A percentile compares a stretch with the other conserved stretches of the same genome.
Conservation (phyloP, 1,140 invertebrate genomes). For the Grapholita molesta region DNA sequence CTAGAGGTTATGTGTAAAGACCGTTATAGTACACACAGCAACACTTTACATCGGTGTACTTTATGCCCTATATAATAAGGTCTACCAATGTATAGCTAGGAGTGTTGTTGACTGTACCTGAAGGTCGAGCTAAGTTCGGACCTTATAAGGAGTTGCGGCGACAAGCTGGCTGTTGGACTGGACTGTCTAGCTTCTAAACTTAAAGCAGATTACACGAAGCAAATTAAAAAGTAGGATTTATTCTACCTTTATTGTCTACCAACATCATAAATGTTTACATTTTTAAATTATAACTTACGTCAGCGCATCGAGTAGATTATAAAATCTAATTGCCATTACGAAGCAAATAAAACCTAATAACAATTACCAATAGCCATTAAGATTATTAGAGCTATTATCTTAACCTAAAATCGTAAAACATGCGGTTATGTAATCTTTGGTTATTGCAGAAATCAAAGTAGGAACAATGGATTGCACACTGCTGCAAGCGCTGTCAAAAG, state of each 20-base stretch:
- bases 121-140: background rate
- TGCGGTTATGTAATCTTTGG: background rate
- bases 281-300: background rate
- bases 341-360: background rate
- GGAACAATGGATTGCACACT: background rate
- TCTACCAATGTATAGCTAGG: too few relatives aligned
- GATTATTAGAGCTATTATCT: background rate
- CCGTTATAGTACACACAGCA: too few relatives aligned
- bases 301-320: background rate
- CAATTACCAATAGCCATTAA: conserved; percentile 1
- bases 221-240: background rate
- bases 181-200: background rate
- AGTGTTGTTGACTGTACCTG: too few relatives aligned
- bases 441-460: conserved; percentile 1
- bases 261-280: background rate
- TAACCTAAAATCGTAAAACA: background rate
- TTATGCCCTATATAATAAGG: too few relatives aligned
- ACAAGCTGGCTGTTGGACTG: conserved; percentile 10
- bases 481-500: background rate
- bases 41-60: too few relatives aligned
- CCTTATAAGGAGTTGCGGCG: conserved; percentile 9
- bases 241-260: background rate
- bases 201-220: too few relatives aligned
- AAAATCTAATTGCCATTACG: background rate
- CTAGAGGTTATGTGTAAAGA: too few relatives aligned